Evolutionary conservation across 1,140 invertebrate species (phyloP).

Genomic region (Saxidomus purpurata): DNA sequence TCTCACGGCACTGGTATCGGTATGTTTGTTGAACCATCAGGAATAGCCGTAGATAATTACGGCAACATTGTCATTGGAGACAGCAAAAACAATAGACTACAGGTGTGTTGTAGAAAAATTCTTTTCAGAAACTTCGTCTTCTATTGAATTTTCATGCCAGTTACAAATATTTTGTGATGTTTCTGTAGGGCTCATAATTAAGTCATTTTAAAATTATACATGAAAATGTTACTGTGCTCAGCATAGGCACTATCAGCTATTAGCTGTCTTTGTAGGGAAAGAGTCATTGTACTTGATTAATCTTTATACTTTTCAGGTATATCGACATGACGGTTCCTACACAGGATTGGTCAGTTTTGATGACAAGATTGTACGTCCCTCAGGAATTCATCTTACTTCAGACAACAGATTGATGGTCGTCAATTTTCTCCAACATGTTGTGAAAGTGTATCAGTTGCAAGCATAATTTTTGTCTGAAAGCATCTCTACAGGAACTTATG

Average conservation of each 20-base stretch:
- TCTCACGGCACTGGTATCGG: constrained; percentile 59
- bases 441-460: constrained; percentile 68
- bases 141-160: too few species aligned
- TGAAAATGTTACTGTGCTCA: too few species aligned
- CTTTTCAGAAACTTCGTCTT: too few species aligned
- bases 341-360: constrained; percentile 57
- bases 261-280: too few species aligned
- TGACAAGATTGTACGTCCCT: constrained; percentile 70
- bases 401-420: constrained; percentile 72
- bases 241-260: too few species aligned
- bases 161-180: too few species aligned
- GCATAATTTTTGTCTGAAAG: background rate
- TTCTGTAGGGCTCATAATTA: too few species aligned
- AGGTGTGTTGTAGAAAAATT: constrained; percentile 88
- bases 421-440: constrained; percentile 70
- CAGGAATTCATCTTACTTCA: constrained; percentile 72
- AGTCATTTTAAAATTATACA: background rate
- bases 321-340: constrained; percentile 68
- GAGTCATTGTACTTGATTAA: too few species aligned
- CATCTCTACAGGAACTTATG: background rate
- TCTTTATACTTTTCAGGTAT: constrained; percentile 75
- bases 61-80: constrained; percentile 93
- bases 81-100: constrained; percentile 96
- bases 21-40: constrained; percentile 77
- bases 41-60: constrained; percentile 75